These are phyloP conservation scores for Tupaia tana DNA, from an alignment of 2,113 vertebrate genomes.

Conservation along the genomic window DNA sequence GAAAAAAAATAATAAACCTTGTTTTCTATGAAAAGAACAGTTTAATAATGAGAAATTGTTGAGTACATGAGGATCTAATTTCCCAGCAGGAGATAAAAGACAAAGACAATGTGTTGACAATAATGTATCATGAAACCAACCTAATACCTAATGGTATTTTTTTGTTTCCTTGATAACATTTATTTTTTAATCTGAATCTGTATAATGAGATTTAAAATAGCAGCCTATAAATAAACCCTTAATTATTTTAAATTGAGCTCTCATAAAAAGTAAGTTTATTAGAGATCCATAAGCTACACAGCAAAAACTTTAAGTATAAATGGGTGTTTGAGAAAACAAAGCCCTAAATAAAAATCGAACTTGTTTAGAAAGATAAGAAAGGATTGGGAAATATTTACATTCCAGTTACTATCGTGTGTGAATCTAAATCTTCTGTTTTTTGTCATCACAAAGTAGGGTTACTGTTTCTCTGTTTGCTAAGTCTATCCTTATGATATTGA, in stretches of 20 bases:
- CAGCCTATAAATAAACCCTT: neutral
- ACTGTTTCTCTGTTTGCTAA: constrained; percentile 1
- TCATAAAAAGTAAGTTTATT: constrained; percentile 18
- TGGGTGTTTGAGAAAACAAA: neutral
- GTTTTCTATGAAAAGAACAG: neutral
- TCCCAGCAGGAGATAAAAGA: neutral
- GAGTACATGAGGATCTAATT: neutral
- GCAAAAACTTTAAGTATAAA: neutral
- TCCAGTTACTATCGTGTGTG: neutral
- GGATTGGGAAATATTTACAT: neutral
- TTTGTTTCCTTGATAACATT: neutral
- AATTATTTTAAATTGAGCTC: neutral
- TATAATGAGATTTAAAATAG: neutral
- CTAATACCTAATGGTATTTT: neutral
- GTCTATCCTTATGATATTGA: neutral
- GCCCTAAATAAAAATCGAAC: neutral
- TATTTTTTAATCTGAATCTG: neutral
- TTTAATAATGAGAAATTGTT: neutral
- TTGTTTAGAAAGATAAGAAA: neutral
- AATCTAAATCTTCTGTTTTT: constrained; percentile 1
- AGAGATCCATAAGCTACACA: neutral
- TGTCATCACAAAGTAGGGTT: neutral
- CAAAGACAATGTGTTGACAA: neutral
- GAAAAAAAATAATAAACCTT: neutral
- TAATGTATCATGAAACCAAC: neutral